Evolutionary conservation across 2,113 vertebrate species (phyloP).

Genomic region (Anolis sagrei): DNA sequence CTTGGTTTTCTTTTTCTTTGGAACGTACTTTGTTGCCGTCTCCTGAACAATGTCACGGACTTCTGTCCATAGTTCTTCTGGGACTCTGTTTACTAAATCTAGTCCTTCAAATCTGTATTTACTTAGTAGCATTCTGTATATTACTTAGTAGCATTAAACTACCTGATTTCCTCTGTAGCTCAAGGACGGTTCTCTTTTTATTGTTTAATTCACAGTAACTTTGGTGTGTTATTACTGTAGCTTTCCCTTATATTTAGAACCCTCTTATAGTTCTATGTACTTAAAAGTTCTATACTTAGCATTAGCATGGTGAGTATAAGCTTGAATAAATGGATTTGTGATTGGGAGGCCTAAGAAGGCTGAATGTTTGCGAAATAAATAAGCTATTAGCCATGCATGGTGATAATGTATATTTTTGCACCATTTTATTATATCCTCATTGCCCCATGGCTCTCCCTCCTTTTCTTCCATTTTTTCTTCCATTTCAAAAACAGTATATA

Average conservation of each 20-base stretch:
- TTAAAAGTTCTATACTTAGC: slow-evolving; percentile 76
- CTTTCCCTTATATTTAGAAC: slow-evolving; percentile 70
- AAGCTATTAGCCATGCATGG: slow-evolving; percentile 70
- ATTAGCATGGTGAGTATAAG: slow-evolving; percentile 71
- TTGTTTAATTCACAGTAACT: slow-evolving; percentile 84
- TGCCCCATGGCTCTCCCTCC: slow-evolving; percentile 45
- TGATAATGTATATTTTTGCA: slow-evolving; percentile 72
- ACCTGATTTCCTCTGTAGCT: slow-evolving; percentile 76
- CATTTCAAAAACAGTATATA: slow-evolving; percentile 55
- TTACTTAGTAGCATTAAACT: slow-evolving; percentile 80
- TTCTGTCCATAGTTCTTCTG: no score
- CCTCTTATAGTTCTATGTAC: slow-evolving; percentile 70
- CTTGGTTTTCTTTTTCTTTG: no score
- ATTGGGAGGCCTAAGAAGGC: slow-evolving; percentile 62
- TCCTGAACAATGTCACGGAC: no score
- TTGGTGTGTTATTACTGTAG: slow-evolving; percentile 82
- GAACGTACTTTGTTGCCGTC: no score
- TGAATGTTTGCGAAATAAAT: slow-evolving; percentile 67
- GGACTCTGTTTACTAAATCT: no score
- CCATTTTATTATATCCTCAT: slow-evolving; percentile 75
- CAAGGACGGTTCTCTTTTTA: slow-evolving; percentile 78
- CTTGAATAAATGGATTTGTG: slow-evolving; percentile 72
- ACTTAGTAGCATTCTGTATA: no score
- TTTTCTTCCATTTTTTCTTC: slow-evolving; percentile 70
- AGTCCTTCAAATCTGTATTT: no score